Conservation (phyloP, 1,140 invertebrate genomes). For the Gryon sp. region DNA sequence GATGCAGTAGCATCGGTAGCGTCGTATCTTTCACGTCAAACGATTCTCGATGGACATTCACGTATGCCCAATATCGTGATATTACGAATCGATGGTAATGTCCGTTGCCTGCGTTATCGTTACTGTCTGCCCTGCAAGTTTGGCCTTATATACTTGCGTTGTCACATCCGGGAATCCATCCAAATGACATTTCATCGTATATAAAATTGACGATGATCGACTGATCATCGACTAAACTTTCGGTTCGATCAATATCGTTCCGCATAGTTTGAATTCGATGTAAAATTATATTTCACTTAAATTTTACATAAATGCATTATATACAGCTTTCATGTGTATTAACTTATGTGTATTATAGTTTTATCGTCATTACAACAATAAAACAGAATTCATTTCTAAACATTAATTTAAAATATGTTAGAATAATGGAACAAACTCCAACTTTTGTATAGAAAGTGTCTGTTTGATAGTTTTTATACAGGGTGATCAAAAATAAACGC, state of each 20-base stretch:
- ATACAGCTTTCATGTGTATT: too few species aligned
- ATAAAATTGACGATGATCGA: constrained; percentile 36
- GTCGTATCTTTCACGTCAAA: constrained; percentile 46
- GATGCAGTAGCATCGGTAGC: constrained; percentile 26
- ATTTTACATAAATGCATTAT: too few species aligned
- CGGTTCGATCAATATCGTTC: constrained; percentile 17
- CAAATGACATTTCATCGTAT: constrained; percentile 42
- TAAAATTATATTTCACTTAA: too few species aligned
- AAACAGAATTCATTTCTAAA: too few species aligned
- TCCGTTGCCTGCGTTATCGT: constrained; percentile 54
- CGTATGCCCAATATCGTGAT: constrained; percentile 45
- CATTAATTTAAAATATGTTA: too few species aligned
- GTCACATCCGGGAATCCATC: constrained; percentile 50
- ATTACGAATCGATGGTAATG: constrained; percentile 61
- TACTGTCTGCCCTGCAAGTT: constrained; percentile 38
- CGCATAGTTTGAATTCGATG: neutral
- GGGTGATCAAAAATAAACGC: too few species aligned
- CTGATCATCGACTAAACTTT: constrained; percentile 40
- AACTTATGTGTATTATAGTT: too few species aligned
- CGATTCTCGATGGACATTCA: constrained; percentile 38
- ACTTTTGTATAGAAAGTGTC: too few species aligned
- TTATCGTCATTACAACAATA: too few species aligned
- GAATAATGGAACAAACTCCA: too few species aligned
- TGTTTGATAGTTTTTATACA: too few species aligned
- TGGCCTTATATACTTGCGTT: constrained; percentile 43